phyloP scores from a whole-genome alignment of 2,888 invertebrate species.

The Fissipunctia ypsillon region DNA sequence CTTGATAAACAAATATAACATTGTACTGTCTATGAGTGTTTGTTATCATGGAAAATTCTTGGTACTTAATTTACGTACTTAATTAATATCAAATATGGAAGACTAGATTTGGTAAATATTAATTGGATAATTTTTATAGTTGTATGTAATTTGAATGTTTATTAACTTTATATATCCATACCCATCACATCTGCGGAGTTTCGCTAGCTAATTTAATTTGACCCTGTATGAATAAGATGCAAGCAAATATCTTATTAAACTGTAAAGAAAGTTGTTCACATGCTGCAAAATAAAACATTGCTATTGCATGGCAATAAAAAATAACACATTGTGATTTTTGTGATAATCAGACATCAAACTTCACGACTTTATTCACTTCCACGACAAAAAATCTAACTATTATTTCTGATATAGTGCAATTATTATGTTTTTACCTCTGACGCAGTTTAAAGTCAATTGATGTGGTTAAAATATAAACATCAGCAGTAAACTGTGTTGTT shows the following conservation, averaged over 20 bases:
- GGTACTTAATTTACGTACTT: slow-evolving; percentile 6
- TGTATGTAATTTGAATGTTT: no score
- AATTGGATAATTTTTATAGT: no score
- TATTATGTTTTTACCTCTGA: neutral
- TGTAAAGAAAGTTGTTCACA: neutral
- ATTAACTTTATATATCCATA: no score
- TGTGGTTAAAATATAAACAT: neutral
- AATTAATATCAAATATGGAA: no score
- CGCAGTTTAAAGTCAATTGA: neutral
- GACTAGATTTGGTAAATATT: no score
- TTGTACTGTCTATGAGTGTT: neutral
- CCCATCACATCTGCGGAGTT: no score
- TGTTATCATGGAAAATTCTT: slow-evolving; percentile 36
- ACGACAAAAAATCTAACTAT: neutral
- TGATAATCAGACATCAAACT: neutral
- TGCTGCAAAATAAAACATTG: slow-evolving; percentile 1
- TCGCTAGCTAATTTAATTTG: no score
- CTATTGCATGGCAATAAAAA: neutral
- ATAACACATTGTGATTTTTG: neutral
- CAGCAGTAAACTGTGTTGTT: neutral
- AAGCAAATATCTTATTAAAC: neutral
- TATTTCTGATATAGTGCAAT: neutral
- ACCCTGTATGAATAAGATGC: neutral
- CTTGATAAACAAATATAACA: slow-evolving; percentile 30
- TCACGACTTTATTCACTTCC: neutral